Base-by-base conservation (phyloP, 92 coral and sea anemone genomes). In the Palythoa grandiflora region DNA sequence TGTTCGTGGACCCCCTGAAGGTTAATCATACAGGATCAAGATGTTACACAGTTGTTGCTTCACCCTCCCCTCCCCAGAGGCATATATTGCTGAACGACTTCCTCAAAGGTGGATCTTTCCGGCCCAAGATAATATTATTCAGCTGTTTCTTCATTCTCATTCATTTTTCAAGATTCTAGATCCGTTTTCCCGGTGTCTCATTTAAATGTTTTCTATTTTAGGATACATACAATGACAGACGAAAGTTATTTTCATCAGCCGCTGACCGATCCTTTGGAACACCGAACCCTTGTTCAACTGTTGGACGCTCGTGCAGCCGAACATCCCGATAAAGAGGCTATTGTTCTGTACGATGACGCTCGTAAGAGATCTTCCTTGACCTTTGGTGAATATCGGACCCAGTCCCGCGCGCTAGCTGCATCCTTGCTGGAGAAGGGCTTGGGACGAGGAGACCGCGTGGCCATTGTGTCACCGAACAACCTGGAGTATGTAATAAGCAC, bases 381-480 rank as follows among this genome's bases (percentile, higher is more conserved):
- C 16, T 89, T 89, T 54, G 28, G 87, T 47, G 68, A 83, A 66
- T 73, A 74, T 57, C 79, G 75, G 52, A 38, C 19, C 35, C 72
- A 77, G 71, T 89, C 92, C 92, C 83, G 78, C 70, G 39, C 80
- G 19, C 84, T 89, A 36, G 92, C 92, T 6, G 68, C 92, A 21
- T 73, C 87, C 14, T 71, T 89, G 0, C 52, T 89, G 10, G 89
- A 83, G 89, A 75, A 57, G 52, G 92, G 92, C 11, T 79, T 83
- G 84, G 85, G 71, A 73, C 92, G 85, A 17, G 92, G 89, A n/a
- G 84, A 89, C 60, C 75, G 85, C 50, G 92, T 89, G n/a, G 70
- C 86, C 14, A 59, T 89, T 5, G 51, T 89, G 92, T 83, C 86
- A 47, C 88, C 92, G 36, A 84, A 66, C 71, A 40, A 83, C n/a